Base-by-base conservation (phyloP, 2,797 vertebrate species). In the Syngnathus acus region DNA sequence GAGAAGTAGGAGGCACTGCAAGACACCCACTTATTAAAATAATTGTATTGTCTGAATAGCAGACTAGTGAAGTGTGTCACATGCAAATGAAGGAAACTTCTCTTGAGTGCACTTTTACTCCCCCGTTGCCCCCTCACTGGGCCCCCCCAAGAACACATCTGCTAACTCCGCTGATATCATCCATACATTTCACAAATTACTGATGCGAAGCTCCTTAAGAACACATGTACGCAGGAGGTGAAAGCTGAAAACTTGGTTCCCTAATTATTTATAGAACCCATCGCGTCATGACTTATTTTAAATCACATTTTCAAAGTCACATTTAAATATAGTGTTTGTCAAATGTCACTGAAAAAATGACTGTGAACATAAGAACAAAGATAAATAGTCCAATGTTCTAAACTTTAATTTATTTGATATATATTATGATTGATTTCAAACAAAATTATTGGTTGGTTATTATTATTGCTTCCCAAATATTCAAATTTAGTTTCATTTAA, bases 41-140 rank as follows among this genome's bases (percentile, higher is more conserved):
- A 74, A 89, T 87, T 84, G 82, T 84, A 81, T 80, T 73, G 79
- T 84, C 84, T 86, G 81, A 85, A 86, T 81, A 82, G 77, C 81
- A 83, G 86, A 85, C 83, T 86, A 87, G 80, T 87, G 79, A 91
- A 89, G 87, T 91, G 89, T 89, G 87, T 82, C 86, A 84, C 76
- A 88, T 90, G 87, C 83, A 90, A 90, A 90, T 90, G 72, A 86
- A 79, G 76, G 77, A 84, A 88, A 87, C 78, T 86, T 86, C 81
- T 87, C 75, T 69, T 71, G 80, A 70, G 75, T 0, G 70, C 75
- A 85, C 82, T 83, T 87, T 81, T 77, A 62, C 76, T 72, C 78
- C 68, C 67, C 74, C 71, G 65, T 73, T 78, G 62, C 67, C 80
- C 68, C 66, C 65, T 73, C 73, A 51, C 75, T 54, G 65, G 74